phyloP scores from a whole-genome alignment of 2,888 invertebrate species.

The Pheosia tremula region DNA sequence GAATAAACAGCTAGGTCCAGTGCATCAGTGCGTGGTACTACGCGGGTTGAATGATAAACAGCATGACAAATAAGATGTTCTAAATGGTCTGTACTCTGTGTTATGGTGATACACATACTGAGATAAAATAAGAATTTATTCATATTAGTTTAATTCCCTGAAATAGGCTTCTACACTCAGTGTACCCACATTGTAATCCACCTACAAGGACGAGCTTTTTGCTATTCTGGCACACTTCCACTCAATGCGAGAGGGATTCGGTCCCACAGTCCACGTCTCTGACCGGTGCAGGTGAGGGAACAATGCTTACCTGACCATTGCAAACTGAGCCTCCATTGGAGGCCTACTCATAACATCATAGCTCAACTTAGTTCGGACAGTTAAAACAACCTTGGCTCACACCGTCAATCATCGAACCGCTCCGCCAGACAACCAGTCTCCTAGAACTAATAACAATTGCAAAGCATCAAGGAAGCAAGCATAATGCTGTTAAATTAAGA shows the following conservation, averaged over 20 bases:
- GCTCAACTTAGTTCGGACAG: not conserved
- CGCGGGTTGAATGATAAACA: not conserved
- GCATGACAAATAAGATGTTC: slow-evolving; percentile 4
- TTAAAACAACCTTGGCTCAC: slow-evolving; percentile 1
- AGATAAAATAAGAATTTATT: not conserved
- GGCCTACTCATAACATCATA: not conserved
- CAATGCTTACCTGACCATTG: not conserved
- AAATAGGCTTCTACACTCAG: too few species aligned
- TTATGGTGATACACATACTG: not conserved
- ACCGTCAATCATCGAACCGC: slow-evolving; percentile 44
- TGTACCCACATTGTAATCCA: too few species aligned
- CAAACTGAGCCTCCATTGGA: not conserved
- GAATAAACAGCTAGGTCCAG: slow-evolving; percentile 3
- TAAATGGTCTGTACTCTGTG: not conserved
- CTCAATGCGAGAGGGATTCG: too few species aligned
- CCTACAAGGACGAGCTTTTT: too few species aligned
- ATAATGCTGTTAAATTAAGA: slow-evolving; percentile 45
- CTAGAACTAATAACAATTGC: slow-evolving; percentile 73
- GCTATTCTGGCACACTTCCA: too few species aligned
- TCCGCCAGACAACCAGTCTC: slow-evolving; percentile 62
- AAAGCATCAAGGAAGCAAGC: slow-evolving; percentile 44
- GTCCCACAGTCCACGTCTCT: too few species aligned
- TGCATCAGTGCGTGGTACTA: slow-evolving; percentile 2
- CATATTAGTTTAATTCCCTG: too few species aligned
- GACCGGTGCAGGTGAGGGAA: too few species aligned